Evolutionary conservation across 2,888 invertebrate species (phyloP).

Genomic region (Formica aserva): DNA sequence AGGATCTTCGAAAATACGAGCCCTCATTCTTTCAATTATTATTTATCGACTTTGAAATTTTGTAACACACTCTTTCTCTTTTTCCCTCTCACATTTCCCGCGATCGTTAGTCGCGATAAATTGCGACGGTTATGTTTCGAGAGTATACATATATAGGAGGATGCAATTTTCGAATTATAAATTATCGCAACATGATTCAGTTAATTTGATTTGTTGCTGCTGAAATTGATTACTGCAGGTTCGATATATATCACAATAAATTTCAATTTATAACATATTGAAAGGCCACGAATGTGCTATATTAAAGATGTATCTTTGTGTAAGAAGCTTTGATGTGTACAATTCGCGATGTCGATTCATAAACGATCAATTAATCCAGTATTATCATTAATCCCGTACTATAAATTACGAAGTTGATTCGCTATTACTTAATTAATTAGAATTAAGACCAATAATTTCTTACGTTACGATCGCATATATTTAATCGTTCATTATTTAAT

Average conservation of each 20-base stretch:
- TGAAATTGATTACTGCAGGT: constrained; percentile 7
- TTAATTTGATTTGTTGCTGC: constrained; percentile 30
- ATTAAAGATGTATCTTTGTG: background rate
- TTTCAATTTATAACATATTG: constrained; percentile 33
- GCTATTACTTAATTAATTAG: constrained; percentile 9
- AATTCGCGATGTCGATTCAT: background rate
- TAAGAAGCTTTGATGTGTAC: background rate
- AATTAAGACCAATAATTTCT: constrained; percentile 14
- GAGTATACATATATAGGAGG: background rate
- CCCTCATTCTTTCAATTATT: constrained; percentile 32
- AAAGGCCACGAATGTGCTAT: background rate
- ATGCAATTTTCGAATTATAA: constrained; percentile 46
- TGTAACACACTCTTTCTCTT: background rate
- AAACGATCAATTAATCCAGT: constrained; percentile 4
- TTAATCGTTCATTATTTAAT: constrained; percentile 10
- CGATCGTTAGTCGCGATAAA: constrained; percentile 40
- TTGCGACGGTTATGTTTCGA: constrained; percentile 9
- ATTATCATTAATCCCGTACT: background rate
- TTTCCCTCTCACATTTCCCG: background rate
- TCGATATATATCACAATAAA: constrained; percentile 34
- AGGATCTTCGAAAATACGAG: background rate
- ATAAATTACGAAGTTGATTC: constrained; percentile 13
- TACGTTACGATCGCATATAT: background rate
- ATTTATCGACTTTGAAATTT: constrained; percentile 32
- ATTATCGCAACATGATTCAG: constrained; percentile 35